A percentile compares a stretch with the other conserved stretches of the same genome.
phyloP scores from a whole-genome alignment of 2,113 vertebrate genomes.

The Coracopsis vasa region DNA sequence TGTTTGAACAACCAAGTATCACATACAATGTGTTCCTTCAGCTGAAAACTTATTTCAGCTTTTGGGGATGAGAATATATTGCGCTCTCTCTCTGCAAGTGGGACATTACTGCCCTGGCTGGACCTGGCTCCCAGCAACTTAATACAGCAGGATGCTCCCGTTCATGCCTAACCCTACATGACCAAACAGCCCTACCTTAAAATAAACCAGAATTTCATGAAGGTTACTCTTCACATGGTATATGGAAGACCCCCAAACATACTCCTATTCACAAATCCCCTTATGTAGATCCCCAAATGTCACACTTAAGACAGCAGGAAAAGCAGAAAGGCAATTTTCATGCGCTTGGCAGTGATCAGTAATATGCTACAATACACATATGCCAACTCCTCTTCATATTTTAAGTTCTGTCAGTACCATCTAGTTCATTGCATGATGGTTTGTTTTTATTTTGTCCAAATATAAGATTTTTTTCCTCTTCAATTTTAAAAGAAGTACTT shows the following conservation, averaged over 20 bases:
- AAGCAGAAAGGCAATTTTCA: background rate
- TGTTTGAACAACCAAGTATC: background rate
- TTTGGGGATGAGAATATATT: background rate
- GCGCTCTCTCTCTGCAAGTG: background rate
- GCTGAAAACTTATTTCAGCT: background rate
- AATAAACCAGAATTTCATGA: background rate
- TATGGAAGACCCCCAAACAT: background rate
- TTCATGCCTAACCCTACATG: background rate
- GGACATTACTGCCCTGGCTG: background rate
- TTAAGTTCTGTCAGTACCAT: background rate
- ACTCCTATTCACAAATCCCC: background rate
- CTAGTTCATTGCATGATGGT: background rate
- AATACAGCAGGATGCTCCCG: fast-evolving
- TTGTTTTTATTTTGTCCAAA: background rate
- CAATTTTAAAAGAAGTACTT: background rate
- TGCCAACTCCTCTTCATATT: background rate
- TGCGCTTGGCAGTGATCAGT: background rate
- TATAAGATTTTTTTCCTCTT: background rate
- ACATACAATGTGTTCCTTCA: fast-evolving
- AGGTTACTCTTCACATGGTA: background rate
- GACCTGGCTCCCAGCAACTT: background rate
- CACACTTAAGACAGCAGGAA: background rate
- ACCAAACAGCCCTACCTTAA: background rate
- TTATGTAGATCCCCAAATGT: background rate
- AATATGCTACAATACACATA: background rate